These are phyloP conservation scores for Chroicocephalus ridibundus DNA, from an alignment of 2,113 vertebrate species.

Conservation along the genomic window DNA sequence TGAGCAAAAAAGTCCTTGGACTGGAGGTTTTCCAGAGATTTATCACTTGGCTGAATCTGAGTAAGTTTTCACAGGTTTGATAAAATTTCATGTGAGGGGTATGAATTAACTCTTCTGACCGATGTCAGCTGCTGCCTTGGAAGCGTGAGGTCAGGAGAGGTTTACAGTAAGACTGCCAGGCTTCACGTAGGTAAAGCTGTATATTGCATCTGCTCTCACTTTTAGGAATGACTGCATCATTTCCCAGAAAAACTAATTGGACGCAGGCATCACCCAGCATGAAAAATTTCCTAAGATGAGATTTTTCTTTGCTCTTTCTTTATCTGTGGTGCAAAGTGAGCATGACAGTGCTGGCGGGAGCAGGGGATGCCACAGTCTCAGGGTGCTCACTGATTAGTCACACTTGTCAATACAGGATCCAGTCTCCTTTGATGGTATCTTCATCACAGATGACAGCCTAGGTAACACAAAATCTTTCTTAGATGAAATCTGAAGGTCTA, in stretches of 20 bases:
- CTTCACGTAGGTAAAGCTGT: neutral
- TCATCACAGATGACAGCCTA: neutral
- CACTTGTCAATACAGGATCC: neutral
- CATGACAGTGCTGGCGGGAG: neutral
- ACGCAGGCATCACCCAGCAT: neutral
- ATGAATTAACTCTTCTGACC: neutral
- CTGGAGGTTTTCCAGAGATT: constrained; percentile 14
- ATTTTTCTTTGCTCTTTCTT: neutral
- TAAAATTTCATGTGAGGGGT: neutral
- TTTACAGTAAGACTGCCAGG: neutral
- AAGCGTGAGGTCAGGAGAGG: neutral
- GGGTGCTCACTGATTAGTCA: neutral
- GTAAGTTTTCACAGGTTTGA: constrained; percentile 13
- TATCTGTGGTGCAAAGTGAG: neutral
- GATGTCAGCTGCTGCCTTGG: neutral
- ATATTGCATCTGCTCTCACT: constrained; percentile 1
- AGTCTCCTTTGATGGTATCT: neutral
- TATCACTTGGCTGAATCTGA: constrained; percentile 11
- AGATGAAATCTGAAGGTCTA: neutral
- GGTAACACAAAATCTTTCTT: neutral
- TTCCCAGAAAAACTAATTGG: constrained; percentile 3
- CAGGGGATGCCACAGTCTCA: neutral
- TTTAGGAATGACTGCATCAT: neutral
- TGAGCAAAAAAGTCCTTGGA: neutral
- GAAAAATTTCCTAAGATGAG: neutral